These are phyloP conservation scores for Trisateles emortualis DNA, from an alignment of 2,888 invertebrate genomes.

Conservation along the genomic window DNA sequence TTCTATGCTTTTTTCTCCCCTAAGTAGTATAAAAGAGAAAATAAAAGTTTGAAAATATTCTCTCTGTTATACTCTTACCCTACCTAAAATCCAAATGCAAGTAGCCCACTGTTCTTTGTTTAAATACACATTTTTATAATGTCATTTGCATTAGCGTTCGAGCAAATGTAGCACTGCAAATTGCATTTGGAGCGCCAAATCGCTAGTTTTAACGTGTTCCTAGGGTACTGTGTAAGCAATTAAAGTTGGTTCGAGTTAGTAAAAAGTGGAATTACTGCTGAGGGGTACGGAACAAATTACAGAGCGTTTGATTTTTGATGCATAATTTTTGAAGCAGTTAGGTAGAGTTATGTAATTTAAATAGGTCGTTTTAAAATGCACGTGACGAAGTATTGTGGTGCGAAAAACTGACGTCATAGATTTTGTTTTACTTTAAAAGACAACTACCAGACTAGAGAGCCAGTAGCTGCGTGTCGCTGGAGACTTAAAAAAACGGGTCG, in stretches of 20 bases:
- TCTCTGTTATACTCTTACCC: background rate
- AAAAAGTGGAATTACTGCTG: constrained; percentile 38
- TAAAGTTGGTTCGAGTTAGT: constrained; percentile 44
- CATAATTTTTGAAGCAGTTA: constrained; percentile 2
- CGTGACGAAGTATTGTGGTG: too few species aligned
- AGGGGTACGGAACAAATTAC: constrained; percentile 24
- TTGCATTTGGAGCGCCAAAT: constrained; percentile 46
- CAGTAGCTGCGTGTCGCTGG: too few species aligned
- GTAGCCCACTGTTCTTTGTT: constrained; percentile 6
- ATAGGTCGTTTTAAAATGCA: too few species aligned
- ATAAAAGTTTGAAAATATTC: background rate
- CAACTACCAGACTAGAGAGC: too few species aligned
- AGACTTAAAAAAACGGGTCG: too few species aligned
- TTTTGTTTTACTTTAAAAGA: too few species aligned
- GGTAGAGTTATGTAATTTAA: background rate
- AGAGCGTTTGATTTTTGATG: constrained; percentile 25
- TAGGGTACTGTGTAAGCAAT: constrained; percentile 37
- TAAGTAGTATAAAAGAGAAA: too few species aligned
- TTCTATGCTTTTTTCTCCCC: too few species aligned
- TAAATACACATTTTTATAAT: constrained; percentile 22
- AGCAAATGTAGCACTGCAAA: constrained; percentile 41
- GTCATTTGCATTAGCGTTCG: constrained; percentile 30
- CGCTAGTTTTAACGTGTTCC: constrained; percentile 40
- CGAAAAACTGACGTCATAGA: too few species aligned
- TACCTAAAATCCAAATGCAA: constrained; percentile 3